Evolutionary conservation across 2,797 vertebrate genomes (phyloP), one percentile per base, ranked within the genome.

Genomic region (Danio albolineatus): DNA sequence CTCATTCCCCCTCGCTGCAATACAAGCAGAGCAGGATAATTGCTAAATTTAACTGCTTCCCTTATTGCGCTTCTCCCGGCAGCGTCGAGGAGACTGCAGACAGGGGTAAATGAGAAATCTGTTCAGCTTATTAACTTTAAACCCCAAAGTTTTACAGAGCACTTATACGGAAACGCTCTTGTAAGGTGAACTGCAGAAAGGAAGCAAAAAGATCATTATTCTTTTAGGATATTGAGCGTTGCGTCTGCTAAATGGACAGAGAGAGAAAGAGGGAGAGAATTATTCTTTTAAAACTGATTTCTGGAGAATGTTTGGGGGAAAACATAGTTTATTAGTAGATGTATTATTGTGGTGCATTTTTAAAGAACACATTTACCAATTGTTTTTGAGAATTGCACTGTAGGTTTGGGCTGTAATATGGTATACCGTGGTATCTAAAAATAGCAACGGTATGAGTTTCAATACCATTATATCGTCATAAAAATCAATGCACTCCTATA

Each of bases 21-120:
- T 73, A 48, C 46, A 76, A 67, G 39, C 54, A 59, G 54, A 71
- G 75, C 54, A 44, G 64, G 75, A 83, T 78, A 83, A 85, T 85
- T 62, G 69, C 78, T 78, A 60, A 78, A 84, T 81, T 85, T 70
- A 83, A 81, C 84, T 60, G 65, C 78, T 39, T 57, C 49, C 56
- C 81, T 80, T 56, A 62, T 85, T 73, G 77, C 51, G 36, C 21
- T 46, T 64, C 51, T 80, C 73, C 73, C 57, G 19, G 57, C 56
- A 57, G 79, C 51, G 46, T 69, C 57, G 64, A 44, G 36, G 49
- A 60, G 72, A 78, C 71, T 51, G 49, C 36, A 65, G 71, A 62
- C 53, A 8, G 61, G 76, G 76, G 43, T 72, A 76, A 82, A 81
- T 74, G 70, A 78, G 74, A 76, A 72, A 74, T 76, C 76, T 76